A percentile compares a stretch with the other conserved stretches of the same genome.
Conservation (phyloP, 2,797 vertebrate genomes). For the Meda fulgida region DNA sequence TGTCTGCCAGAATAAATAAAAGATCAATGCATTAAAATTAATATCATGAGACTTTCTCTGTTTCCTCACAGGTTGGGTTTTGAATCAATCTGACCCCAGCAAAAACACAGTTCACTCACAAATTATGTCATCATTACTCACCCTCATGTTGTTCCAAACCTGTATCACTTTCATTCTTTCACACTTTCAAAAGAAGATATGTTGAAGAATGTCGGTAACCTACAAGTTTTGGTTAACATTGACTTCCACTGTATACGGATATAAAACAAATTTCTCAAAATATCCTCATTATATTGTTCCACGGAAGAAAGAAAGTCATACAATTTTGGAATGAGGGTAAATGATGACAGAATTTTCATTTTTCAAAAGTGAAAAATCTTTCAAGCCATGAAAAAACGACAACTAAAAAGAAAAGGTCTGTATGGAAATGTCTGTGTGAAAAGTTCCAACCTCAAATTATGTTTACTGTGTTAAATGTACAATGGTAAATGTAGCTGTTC, state of each 20-base stretch:
- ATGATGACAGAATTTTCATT: background rate
- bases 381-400: background rate
- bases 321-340: background rate
- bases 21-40: conserved; percentile 5
- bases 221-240: background rate
- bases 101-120: background rate
- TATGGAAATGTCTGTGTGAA: background rate
- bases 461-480: background rate
- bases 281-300: background rate
- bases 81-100: background rate
- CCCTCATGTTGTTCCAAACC: background rate
- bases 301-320: background rate
- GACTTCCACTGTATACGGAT: background rate
- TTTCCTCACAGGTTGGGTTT: background rate
- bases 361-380: background rate
- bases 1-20: conserved; percentile 15
- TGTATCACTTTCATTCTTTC: background rate
- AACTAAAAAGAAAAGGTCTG: background rate
- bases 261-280: background rate
- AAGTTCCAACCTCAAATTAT: background rate
- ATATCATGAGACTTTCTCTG: background rate
- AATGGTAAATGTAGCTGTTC: background rate
- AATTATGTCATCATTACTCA: background rate
- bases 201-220: background rate
- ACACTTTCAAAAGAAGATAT: background rate